These are phyloP conservation scores for Trachythela sp. DNA, from an alignment of 64 coral and sea anemone species.

Conservation along the genomic window DNA sequence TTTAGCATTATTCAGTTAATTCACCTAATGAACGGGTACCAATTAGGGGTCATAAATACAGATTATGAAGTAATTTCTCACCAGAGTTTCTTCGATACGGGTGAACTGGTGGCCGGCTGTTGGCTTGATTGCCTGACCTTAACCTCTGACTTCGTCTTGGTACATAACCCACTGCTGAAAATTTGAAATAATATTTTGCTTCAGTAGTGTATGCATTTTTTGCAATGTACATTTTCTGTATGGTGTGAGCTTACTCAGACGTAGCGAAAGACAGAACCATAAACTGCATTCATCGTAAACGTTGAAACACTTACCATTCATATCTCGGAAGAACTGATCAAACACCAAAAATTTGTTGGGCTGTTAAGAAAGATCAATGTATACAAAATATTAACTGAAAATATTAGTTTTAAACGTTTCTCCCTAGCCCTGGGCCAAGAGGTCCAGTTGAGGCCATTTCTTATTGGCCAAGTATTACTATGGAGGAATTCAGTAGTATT, in stretches of 20 bases:
- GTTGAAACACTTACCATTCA: conserved; percentile 58
- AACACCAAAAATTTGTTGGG: conserved; percentile 96
- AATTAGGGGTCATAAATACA: background rate
- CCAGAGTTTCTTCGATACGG: conserved; percentile 64
- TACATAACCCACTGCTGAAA: conserved; percentile 71
- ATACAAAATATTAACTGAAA: too few species aligned
- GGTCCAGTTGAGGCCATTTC: too few species aligned
- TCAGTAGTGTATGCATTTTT: background rate
- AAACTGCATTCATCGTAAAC: too few species aligned
- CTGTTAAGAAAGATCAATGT: conserved; percentile 24
- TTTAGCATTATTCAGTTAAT: too few species aligned
- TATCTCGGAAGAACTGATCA: conserved; percentile 81
- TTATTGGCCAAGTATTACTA: too few species aligned
- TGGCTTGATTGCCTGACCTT: conserved; percentile 5
- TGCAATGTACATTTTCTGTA: background rate
- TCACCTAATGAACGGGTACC: background rate
- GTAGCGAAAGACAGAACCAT: too few species aligned
- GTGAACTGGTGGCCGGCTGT: conserved; percentile 59
- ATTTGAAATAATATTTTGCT: background rate
- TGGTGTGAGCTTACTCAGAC: too few species aligned
- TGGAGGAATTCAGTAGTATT: too few species aligned
- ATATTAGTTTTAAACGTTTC: too few species aligned
- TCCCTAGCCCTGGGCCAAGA: too few species aligned
- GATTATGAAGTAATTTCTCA: background rate
- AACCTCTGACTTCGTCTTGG: conserved; percentile 60